Percentiles rank a stretch among this genome's conserved stretches.
Evolutionary conservation across 2,113 vertebrate species (phyloP).

Genomic region (Prunella fulvescens): DNA sequence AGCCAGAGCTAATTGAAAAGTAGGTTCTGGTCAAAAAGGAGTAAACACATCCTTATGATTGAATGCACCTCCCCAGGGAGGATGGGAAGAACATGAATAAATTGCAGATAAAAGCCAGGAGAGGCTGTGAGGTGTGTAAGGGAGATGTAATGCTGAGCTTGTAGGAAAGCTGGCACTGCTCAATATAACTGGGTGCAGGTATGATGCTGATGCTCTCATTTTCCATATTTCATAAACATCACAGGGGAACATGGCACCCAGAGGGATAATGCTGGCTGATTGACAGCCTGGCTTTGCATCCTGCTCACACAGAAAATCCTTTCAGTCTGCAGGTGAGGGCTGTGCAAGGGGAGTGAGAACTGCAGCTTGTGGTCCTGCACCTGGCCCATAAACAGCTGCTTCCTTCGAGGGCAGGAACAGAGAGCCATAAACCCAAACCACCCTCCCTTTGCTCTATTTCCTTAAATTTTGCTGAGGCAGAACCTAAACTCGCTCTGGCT

Average conservation of each 20-base stretch:
- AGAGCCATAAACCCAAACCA: not conserved
- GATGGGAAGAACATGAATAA: not conserved
- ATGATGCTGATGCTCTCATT: not conserved
- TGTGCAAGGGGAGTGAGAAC: not conserved
- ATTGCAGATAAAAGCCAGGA: not conserved
- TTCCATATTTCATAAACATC: not conserved
- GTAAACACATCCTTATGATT: not conserved
- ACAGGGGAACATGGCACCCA: not conserved
- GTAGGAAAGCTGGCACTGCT: not conserved
- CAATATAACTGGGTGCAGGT: not conserved
- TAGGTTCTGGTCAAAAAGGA: not conserved
- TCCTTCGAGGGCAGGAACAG: not conserved
- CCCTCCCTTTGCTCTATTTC: not conserved
- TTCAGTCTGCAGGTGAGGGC: not conserved
- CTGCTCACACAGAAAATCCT: not conserved
- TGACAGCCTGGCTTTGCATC: not conserved
- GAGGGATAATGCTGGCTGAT: not conserved
- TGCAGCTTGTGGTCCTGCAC: not conserved
- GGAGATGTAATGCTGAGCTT: not conserved
- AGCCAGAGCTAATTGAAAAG: not conserved
- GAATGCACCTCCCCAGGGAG: not conserved
- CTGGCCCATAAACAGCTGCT: not conserved
- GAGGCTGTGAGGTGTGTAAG: not conserved
- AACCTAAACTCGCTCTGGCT: not conserved
- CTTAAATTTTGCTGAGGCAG: not conserved